Evolutionary conservation across 2,888 invertebrate genomes (phyloP), one percentile per base, ranked within the genome.

Genomic region (Monoplex corrugatus): DNA sequence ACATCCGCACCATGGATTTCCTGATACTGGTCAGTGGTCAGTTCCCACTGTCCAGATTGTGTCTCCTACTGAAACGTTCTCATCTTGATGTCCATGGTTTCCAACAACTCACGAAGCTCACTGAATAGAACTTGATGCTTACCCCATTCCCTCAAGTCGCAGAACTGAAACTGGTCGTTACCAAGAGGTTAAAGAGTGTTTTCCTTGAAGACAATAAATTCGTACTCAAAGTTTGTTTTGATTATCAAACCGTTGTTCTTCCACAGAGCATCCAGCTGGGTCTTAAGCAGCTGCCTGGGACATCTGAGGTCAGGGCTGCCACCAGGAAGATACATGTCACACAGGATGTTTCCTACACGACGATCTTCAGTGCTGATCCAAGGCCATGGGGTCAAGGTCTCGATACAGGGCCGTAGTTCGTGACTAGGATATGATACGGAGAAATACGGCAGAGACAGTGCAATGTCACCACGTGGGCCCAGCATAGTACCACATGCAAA

Each of bases 271-370:
- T 84, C 35, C 19, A 84, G 50, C 84, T 50, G 50, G 10, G 3
- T 28, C 57, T 84, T 28, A 28, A 84, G 57, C 57, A 50, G 50
- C 84, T 84, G 84, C 35, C 84, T 84, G 45, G 84, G 84, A 32
- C 43, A 45, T 16, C 28, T 32, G n/a, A n/a, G 40, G 84, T 84
- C 57, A 0, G 45, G 45, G 3, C 32, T n/a, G 35, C 57, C 84
- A 38, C 57, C 57, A 35, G 45, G 50, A 28, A 19, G 23, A 35
- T 84, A 84, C 32, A 84, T 35, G 84, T 50, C 84, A 43, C 84
- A 84, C 13, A 84, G 84, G 44, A 84, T 35, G 84, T 35, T 84
- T 3, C 84, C 45, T 3, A 35, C 35, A 2, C 35, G 45, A 50
- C 35, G 57, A 13, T 57, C 8, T 28, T 84, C 50, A 2, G 35